A percentile compares a stretch with the other conserved stretches of the same genome.
These are phyloP conservation scores for Sebastes oblongus DNA, from an alignment of 2,797 vertebrate species.

Conservation along the genomic window DNA sequence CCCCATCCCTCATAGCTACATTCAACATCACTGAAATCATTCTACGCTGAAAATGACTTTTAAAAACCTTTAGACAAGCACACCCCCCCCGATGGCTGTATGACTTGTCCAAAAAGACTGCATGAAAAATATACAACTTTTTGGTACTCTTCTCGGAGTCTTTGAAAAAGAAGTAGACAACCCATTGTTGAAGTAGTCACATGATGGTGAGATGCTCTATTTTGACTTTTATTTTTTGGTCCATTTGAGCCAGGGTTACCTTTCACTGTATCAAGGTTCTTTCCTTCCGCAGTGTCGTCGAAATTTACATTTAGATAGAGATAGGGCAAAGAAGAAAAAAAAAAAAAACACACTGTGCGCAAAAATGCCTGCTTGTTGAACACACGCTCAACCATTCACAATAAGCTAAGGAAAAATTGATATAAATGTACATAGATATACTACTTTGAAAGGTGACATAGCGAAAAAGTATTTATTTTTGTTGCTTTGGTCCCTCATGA, in stretches of 20 bases:
- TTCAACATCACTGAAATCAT: conserved; percentile 71
- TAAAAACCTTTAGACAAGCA: conserved; percentile 63
- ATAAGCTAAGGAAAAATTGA: conserved; percentile 85
- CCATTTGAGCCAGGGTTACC: conserved; percentile 68
- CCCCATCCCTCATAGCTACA: conserved; percentile 47
- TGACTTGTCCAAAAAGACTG: conserved; percentile 75
- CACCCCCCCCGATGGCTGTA: conserved; percentile 40
- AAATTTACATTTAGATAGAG: conserved; percentile 67
- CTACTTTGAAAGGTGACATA: conserved; percentile 87
- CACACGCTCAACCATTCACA: conserved; percentile 75
- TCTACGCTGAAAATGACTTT: conserved; percentile 57
- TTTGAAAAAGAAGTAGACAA: conserved; percentile 64
- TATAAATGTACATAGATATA: conserved; percentile 88
- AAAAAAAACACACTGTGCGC: conserved; percentile 69
- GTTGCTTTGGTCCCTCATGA: conserved; percentile 86
- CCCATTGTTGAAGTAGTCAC: conserved; percentile 70
- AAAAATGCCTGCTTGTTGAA: conserved; percentile 76
- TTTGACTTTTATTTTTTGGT: conserved; percentile 49
- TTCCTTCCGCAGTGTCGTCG: conserved; percentile 57
- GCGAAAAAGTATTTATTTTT: conserved; percentile 96
- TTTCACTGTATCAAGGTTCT: conserved; percentile 59
- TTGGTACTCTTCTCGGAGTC: conserved; percentile 70
- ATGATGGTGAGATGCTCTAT: conserved; percentile 66
- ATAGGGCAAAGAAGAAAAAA: conserved; percentile 47
- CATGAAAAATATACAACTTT: conserved; percentile 74